These are phyloP conservation scores for Valencia hispanica DNA, from an alignment of 2,797 vertebrate genomes.

Conservation along the genomic window DNA sequence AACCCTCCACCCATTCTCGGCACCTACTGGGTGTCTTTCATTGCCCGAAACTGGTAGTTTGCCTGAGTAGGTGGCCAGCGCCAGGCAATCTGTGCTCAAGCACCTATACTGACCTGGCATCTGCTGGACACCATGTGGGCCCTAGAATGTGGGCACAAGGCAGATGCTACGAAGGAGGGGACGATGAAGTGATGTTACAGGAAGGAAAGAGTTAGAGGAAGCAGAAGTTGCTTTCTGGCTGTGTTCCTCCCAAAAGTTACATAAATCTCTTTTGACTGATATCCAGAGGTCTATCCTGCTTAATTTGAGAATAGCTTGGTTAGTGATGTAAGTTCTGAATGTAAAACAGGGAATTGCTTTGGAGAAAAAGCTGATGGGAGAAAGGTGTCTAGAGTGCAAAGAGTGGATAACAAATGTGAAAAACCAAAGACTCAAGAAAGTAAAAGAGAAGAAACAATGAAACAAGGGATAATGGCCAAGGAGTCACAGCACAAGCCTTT, in stretches of 20 bases:
- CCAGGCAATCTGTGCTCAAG: constrained; percentile 73
- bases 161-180: constrained; percentile 69
- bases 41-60: constrained; percentile 69
- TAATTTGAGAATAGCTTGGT: constrained; percentile 7
- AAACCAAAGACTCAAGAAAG: constrained; percentile 34
- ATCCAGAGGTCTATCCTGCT: constrained; percentile 14
- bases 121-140: constrained; percentile 73
- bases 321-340: not conserved
- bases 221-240: constrained; percentile 44
- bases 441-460: constrained; percentile 57
- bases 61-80: constrained; percentile 71
- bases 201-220: constrained; percentile 37
- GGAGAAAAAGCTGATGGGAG: constrained; percentile 13
- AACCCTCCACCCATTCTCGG: constrained; percentile 43
- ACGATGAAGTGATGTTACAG: constrained; percentile 51
- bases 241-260: constrained; percentile 25
- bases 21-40: constrained; percentile 61
- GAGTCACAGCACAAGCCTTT: constrained; percentile 74
- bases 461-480: constrained; percentile 71
- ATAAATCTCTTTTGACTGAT: constrained; percentile 18
- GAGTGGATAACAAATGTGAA: constrained; percentile 22
- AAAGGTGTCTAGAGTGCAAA: constrained; percentile 22
- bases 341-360: not conserved
- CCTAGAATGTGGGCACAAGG: constrained; percentile 69
- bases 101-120: constrained; percentile 74